Evolutionary conservation across 2,888 invertebrate species (phyloP).

Genomic region (Andrena camellia): DNA sequence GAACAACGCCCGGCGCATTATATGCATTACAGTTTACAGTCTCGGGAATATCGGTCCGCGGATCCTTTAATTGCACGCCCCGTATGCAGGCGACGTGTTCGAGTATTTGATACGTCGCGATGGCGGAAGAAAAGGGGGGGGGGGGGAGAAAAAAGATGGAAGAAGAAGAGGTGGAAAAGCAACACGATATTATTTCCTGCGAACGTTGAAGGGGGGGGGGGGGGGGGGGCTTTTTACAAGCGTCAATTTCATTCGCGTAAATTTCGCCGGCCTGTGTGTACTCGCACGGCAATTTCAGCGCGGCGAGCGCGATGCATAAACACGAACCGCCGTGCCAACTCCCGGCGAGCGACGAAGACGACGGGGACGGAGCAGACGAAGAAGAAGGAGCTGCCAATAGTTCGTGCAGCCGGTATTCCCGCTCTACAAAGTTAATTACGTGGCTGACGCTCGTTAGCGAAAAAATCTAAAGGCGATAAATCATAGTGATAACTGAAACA

Average conservation of each 20-base stretch:
- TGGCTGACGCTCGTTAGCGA: slow-evolving; percentile 62
- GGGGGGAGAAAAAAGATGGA: neutral
- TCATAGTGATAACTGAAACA: slow-evolving; percentile 64
- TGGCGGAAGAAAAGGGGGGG: neutral
- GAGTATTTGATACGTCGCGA: neutral
- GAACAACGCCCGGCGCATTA: neutral
- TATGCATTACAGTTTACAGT: neutral
- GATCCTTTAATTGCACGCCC: neutral
- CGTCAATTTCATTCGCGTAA: slow-evolving; percentile 41
- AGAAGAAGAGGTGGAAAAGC: neutral
- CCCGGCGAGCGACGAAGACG: neutral
- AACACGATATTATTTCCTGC: slow-evolving; percentile 19
- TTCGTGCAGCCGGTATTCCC: slow-evolving; percentile 39
- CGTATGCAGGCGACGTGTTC: neutral
- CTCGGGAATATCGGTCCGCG: neutral
- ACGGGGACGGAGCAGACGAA: neutral
- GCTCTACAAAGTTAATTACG: slow-evolving; percentile 59
- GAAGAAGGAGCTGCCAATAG: slow-evolving; percentile 46
- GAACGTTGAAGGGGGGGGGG: neutral
- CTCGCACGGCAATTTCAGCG: slow-evolving; percentile 4
- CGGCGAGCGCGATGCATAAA: slow-evolving; percentile 25
- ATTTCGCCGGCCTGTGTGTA: slow-evolving; percentile 17
- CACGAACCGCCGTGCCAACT: slow-evolving; percentile 20
- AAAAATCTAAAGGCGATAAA: slow-evolving; percentile 63
- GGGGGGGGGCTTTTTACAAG: slow-evolving; percentile 1